Base-by-base conservation (phyloP, 2,113 vertebrate species). In the Centropus unirufus region DNA sequence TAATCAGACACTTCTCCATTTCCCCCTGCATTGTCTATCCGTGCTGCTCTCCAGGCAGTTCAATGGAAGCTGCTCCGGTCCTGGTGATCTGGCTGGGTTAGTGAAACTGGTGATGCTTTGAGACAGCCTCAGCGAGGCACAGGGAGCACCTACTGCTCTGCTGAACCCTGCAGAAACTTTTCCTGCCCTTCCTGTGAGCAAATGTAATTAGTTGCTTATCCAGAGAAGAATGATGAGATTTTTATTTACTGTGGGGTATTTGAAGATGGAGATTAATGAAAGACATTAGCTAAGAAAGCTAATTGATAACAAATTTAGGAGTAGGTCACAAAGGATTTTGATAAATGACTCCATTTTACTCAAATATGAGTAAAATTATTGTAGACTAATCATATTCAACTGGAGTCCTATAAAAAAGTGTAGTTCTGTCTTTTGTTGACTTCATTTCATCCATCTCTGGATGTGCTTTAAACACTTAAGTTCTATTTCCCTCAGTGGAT, bases 261-360 rank as follows among this genome's bases (percentile, higher is more conserved):
- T 95, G 77, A 93, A 88, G 72, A 79, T 55, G 49, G 47, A 92
- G 88, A 81, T 89, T 83, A 94, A 90, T 83, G 82, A 85, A 92
- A 83, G 34, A 18, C 76, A 47, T 83, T 93, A 83, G 52, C 52
- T 59, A 21, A 77, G 84, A 77, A 59, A 88, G 9, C 29, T 83
- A 86, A 78, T 21, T 78, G 88, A 72, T 92, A 72, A 83, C n/a
- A 74, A 64, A 61, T 66, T 74, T n/a, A 89, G 52, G 76, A 90
- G 58, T 34, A 36, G 64, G 61, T 86, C 79, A 72, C 93, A 70
- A 77, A 81, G 72, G 75, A 88, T 90, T 96, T 88, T 93, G 52
- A 83, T 76, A 58, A 95, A 86, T 54, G 0, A 42, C 40, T 68
- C 15, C 9, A 1, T 83, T 90, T 83, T 77, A 67, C 86, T 52